Evolutionary conservation across 2,797 vertebrate species (phyloP).

Genomic region (Delichon dasypus): DNA sequence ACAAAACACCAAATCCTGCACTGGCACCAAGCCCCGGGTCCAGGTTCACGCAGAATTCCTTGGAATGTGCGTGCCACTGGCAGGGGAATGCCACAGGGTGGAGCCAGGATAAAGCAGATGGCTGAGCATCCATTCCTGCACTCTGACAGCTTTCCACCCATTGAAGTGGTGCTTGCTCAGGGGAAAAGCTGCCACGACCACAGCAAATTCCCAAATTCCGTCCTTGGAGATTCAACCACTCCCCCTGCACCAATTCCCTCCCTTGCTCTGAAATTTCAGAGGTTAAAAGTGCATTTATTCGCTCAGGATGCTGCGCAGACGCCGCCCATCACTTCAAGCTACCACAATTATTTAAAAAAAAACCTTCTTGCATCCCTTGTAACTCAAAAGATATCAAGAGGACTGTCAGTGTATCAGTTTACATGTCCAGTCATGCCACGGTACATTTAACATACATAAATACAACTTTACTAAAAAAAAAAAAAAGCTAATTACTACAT

Average conservation of each 20-base stretch:
- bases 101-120: constrained; percentile 50
- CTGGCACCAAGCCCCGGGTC: rapidly evolving
- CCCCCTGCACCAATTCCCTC: neutral
- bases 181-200: neutral
- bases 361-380: neutral
- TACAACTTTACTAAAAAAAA: neutral
- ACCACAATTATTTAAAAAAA: neutral
- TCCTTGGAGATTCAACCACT: neutral
- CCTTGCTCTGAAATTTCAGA: neutral
- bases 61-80: neutral
- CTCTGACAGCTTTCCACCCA: neutral
- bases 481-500: neutral
- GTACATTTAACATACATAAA: neutral
- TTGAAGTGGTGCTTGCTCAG: neutral
- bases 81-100: constrained; percentile 21
- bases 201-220: neutral
- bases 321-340: rapidly evolving
- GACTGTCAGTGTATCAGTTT: neutral
- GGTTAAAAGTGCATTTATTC: neutral
- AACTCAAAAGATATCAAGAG: neutral
- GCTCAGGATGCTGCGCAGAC: neutral
- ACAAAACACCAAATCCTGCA: rapidly evolving
- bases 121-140: neutral
- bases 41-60: neutral
- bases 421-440: neutral